Conservation (phyloP, 2,113 vertebrate genomes). For the Ariopsis seemanni region DNA sequence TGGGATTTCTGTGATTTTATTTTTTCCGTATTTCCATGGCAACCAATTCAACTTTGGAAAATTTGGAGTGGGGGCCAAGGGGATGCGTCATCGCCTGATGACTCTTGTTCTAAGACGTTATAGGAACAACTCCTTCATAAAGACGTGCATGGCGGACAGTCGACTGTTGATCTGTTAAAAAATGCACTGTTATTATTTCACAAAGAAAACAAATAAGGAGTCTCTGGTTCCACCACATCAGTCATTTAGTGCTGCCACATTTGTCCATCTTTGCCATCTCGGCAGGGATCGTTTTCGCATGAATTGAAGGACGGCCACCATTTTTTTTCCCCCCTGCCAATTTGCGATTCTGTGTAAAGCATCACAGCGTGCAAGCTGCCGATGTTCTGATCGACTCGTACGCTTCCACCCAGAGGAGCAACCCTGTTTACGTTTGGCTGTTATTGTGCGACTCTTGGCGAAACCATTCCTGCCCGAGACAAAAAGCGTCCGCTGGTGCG, state of each 20-base stretch:
- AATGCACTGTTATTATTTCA: neutral
- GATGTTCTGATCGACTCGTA: neutral
- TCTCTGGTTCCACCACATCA: neutral
- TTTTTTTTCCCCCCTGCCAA: neutral
- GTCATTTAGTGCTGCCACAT: neutral
- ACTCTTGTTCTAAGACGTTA: no score
- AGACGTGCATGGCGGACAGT: neutral
- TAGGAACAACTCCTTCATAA: neutral
- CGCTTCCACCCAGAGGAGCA: conserved; percentile 1
- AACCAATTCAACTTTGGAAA: no score
- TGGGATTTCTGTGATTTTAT: no score
- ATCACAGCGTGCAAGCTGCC: neutral
- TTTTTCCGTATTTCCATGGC: no score
- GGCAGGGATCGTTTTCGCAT: neutral
- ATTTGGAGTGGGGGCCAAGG: no score
- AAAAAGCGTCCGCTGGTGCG: neutral
- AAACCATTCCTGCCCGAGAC: neutral
- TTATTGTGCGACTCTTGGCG: neutral
- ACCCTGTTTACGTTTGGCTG: neutral
- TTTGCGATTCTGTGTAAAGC: neutral
- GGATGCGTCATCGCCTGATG: no score
- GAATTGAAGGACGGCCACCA: no score
- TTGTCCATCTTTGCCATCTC: neutral
- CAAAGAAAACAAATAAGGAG: neutral
- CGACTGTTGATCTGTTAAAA: neutral